A percentile compares a stretch with the other conserved stretches of the same genome.
Evolutionary conservation across 23 tunicate genomes (phyloP).

Genomic region (Clavelina lepadiformis): DNA sequence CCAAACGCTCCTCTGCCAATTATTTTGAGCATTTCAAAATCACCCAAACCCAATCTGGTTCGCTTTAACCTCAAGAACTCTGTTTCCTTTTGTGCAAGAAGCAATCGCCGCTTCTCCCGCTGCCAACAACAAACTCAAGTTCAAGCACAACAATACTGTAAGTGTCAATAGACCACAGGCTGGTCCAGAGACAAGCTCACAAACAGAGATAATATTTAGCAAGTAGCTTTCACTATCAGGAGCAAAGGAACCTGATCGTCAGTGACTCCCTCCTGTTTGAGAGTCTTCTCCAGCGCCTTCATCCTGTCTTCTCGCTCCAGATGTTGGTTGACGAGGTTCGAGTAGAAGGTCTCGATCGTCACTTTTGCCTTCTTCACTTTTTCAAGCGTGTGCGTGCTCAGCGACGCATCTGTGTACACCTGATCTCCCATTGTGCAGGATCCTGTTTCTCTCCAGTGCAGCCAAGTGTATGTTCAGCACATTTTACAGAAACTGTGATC

Average conservation of each 20-base stretch:
- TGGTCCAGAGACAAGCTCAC: too few relatives aligned
- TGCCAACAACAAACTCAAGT: slow-evolving; percentile 12
- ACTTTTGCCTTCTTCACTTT: slow-evolving; percentile 98
- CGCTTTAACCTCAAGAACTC: slow-evolving; percentile 93
- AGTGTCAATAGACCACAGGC: neutral
- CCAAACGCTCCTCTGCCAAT: slow-evolving; percentile 99
- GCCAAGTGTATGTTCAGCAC: too few relatives aligned
- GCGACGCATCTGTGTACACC: slow-evolving; percentile 24
- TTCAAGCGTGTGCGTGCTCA: slow-evolving; percentile 84
- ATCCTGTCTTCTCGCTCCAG: slow-evolving; percentile 86
- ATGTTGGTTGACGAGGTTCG: slow-evolving; percentile 91
- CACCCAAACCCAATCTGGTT: slow-evolving; percentile 93
- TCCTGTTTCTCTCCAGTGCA: too few relatives aligned
- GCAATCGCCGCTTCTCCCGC: slow-evolving; percentile 65
- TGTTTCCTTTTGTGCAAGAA: slow-evolving; percentile 93
- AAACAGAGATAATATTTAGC: too few relatives aligned
- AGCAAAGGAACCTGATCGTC: slow-evolving; percentile 84
- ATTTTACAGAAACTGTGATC: too few relatives aligned
- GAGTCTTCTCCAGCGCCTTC: slow-evolving; percentile 53
- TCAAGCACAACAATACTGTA: neutral
- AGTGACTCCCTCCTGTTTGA: slow-evolving; percentile 55
- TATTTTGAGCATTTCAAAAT: slow-evolving; percentile 95
- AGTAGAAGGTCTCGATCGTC: slow-evolving; percentile 92
- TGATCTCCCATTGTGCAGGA: slow-evolving; percentile 50
- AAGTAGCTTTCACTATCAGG: too few relatives aligned